A percentile compares a stretch with the other conserved stretches of the same genome.
These are phyloP conservation scores for Elysia crispata DNA, from an alignment of 2,888 invertebrate species.

Conservation along the genomic window DNA sequence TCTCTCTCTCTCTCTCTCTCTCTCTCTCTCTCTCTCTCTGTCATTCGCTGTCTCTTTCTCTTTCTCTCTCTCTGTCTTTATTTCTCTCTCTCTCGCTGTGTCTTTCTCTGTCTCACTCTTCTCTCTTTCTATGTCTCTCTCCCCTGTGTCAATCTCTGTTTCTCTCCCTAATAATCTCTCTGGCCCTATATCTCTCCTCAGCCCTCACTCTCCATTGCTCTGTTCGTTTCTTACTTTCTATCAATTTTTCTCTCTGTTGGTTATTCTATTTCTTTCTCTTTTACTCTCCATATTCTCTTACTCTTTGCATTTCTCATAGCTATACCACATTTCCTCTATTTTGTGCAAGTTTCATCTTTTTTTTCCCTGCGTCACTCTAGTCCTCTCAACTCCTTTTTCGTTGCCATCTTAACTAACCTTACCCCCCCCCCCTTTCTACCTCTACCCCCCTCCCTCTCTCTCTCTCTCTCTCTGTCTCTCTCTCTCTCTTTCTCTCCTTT, in stretches of 20 bases:
- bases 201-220: conserved; percentile 53
- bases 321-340: no score
- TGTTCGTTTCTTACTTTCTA: conserved; percentile 50
- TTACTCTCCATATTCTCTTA: not conserved
- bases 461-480: conserved; percentile 55
- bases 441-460: conserved; percentile 18
- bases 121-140: not conserved
- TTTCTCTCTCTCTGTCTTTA: not conserved
- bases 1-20: conserved; percentile 33
- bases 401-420: no score
- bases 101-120: conserved; percentile 18
- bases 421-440: not conserved
- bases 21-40: conserved; percentile 30
- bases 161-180: conserved; percentile 7
- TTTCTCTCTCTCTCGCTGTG: not conserved
- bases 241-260: conserved; percentile 45
- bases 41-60: conserved; percentile 11
- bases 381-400: no score
- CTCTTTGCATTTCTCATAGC: no score
- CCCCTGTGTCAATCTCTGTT: not conserved
- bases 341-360: no score
- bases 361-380: no score
- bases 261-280: not conserved
- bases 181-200: conserved; percentile 48
- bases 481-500: conserved; percentile 48